These are phyloP conservation scores for Caprella mutica DNA, from an alignment of 2,888 invertebrate species.

Conservation along the genomic window DNA sequence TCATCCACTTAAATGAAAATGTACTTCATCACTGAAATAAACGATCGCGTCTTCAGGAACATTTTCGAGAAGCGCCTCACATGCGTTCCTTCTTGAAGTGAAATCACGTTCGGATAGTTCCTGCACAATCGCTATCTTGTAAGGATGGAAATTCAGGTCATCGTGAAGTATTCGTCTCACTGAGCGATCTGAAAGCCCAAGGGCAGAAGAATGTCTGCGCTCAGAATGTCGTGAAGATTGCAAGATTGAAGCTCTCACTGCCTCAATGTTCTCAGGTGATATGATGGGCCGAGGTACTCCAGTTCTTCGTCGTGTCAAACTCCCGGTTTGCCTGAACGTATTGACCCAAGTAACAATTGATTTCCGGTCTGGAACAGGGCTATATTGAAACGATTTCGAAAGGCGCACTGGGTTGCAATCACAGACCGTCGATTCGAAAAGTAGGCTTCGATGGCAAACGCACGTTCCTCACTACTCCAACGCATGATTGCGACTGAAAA, in stretches of 20 bases:
- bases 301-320: constrained; percentile 32
- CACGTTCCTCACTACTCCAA: constrained; percentile 4
- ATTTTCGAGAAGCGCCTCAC: constrained; percentile 21
- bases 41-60: constrained; percentile 28
- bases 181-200: constrained; percentile 17
- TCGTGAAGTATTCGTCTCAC: background rate
- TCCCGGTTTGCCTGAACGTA: constrained; percentile 35
- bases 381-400: constrained; percentile 33
- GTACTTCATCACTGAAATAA: constrained; percentile 14
- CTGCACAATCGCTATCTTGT: constrained; percentile 35
- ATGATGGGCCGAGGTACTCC: constrained; percentile 34
- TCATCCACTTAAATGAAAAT: background rate
- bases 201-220: constrained; percentile 36
- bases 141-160: background rate
- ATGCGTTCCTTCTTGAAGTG: constrained; percentile 23
- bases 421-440: constrained; percentile 11
- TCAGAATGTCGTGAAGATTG: constrained; percentile 17
- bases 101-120: constrained; percentile 37
- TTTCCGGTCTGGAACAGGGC: constrained; percentile 36
- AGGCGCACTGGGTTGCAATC: background rate
- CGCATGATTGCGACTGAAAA: constrained; percentile 6
- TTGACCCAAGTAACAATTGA: constrained; percentile 37
- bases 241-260: constrained; percentile 35
- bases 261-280: constrained; percentile 36
- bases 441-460: constrained; percentile 26